Conservation (phyloP, 2,113 vertebrate species). For the Tupaia chinensis region DNA sequence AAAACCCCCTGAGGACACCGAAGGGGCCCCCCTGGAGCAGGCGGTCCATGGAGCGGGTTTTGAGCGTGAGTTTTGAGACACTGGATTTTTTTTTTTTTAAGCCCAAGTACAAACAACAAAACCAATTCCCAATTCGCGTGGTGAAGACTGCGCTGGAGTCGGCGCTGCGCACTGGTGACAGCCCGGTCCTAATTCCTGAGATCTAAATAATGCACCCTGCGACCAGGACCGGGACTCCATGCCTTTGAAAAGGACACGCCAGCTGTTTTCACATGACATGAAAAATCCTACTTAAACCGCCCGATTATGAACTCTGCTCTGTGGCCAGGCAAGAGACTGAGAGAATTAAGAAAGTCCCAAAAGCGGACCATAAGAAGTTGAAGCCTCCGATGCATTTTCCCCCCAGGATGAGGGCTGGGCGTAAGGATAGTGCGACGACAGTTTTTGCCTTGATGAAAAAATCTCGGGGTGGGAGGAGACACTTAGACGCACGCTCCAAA, state of each 20-base stretch:
- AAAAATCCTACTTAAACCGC: not conserved
- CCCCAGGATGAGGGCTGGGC: not conserved
- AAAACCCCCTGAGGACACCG: not conserved
- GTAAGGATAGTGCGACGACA: not conserved
- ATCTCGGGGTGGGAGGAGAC: not conserved
- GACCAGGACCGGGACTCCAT: not conserved
- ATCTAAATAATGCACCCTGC: not conserved
- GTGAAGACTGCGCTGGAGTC: not conserved
- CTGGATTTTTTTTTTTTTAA: not conserved
- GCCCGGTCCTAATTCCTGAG: not conserved
- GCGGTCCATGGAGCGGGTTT: rapidly evolving
- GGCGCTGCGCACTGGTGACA: rapidly evolving
- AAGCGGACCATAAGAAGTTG: slow-evolving; percentile 22
- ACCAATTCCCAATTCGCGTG: not conserved
- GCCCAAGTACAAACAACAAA: slow-evolving; percentile 25
- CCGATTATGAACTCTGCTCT: slow-evolving; percentile 21
- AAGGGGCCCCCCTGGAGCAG: not conserved
- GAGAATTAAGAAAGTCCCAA: slow-evolving; percentile 59
- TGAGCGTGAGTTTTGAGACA: not conserved
- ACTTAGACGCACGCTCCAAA: not conserved
- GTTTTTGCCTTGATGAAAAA: not conserved
- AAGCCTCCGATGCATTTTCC: not conserved
- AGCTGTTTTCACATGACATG: not conserved
- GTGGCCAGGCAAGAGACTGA: not conserved
- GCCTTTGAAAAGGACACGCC: not conserved